Evolutionary conservation across 2,888 invertebrate species (phyloP), one percentile per base, ranked within the genome.

Genomic region (Lordiphosa andalusiaca): DNA sequence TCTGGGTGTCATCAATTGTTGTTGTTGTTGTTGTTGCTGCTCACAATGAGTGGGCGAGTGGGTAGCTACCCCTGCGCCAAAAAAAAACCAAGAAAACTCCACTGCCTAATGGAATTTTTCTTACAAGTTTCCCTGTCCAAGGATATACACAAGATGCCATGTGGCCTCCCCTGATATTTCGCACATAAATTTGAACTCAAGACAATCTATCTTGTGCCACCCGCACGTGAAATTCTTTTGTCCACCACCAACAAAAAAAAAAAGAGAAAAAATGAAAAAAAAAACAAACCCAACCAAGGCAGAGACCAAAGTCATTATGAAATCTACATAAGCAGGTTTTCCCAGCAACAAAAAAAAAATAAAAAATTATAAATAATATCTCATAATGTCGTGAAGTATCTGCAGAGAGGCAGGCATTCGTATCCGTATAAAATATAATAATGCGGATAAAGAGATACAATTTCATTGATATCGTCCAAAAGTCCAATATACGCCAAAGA

Each of bases 401-500:
- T 76, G 71, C 67, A 67, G 67, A 65, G 46, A 25, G 39, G 19
- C 9, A 10, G 64, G 66, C 66, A 63, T 74, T 72, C 83, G 78
- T 61, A 84, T 76, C 71, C 84, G 83, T 87, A 85, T 88, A 16
- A 16, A 16, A 16, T 87, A 87, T 82, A 82, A 88, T 87, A 87
- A 86, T 87, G 87, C 86, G 88, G 88, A 87, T 87, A 86, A 87
- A 86, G 83, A 88, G 87, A 88, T 88, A 88, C 85, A 86, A 86
- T 88, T 88, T 87, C 88, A 87, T 87, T 88, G 88, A 88, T 87
- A 88, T 88, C 84, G 87, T 84, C 87, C 82, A 86, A 87, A 88
- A 87, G 86, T 87, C 86, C 88, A 88, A 89, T 87, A 88, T 88
- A 37, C 65, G 61, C 67, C 69, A 44, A 76, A 88, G 88, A 88